Percentiles rank a stretch among this genome's conserved stretches.
phyloP scores from a whole-genome alignment of 2,888 invertebrate species.

The Eupithecia inturbata region DNA sequence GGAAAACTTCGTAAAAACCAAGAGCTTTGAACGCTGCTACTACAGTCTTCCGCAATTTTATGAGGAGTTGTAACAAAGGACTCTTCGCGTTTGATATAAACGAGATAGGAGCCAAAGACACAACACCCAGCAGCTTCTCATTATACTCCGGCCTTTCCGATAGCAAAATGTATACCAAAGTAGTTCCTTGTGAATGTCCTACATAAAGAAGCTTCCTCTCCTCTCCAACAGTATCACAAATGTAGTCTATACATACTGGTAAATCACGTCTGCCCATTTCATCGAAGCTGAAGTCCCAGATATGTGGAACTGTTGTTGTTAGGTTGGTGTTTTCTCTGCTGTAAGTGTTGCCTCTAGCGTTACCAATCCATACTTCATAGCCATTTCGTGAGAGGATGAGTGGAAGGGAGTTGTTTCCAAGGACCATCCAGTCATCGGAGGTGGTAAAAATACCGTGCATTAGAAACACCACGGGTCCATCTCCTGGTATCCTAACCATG shows the following conservation, averaged over 20 bases:
- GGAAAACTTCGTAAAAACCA: not conserved
- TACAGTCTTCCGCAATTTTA: not conserved
- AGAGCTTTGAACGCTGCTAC: not conserved
- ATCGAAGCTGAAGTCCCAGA: slow-evolving; percentile 12
- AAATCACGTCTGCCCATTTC: not conserved
- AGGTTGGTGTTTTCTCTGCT: not conserved
- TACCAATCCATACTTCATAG: not conserved
- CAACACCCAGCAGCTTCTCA: not conserved
- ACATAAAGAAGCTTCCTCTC: not conserved
- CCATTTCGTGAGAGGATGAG: not conserved
- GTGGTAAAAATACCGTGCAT: not conserved
- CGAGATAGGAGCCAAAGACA: not conserved
- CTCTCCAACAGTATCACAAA: not conserved
- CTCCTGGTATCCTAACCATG: not conserved
- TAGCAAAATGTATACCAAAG: not conserved
- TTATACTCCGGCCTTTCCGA: not conserved
- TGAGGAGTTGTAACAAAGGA: not conserved
- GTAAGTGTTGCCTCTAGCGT: slow-evolving; percentile 6
- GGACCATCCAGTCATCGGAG: not conserved
- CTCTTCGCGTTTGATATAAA: slow-evolving; percentile 1
- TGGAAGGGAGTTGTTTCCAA: not conserved
- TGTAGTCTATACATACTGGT: slow-evolving; percentile 6
- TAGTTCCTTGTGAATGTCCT: slow-evolving; percentile 7
- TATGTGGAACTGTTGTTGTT: not conserved
- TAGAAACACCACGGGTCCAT: not conserved